Conservation (phyloP, 1,140 invertebrate genomes). For the Drosophila baimaii region DNA sequence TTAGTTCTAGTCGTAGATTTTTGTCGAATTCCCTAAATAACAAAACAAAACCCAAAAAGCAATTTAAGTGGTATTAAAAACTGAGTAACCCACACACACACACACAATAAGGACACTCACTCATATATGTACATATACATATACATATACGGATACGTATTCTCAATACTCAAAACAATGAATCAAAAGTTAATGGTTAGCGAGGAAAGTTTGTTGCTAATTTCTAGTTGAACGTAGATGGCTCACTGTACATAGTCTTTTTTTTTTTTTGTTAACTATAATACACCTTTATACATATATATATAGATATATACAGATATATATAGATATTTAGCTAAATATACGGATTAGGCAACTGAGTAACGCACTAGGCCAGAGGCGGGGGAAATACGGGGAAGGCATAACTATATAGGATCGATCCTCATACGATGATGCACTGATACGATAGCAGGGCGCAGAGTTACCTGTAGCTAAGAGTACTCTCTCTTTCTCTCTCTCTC, state of each 20-base stretch:
- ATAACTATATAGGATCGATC: slow-evolving; percentile 16
- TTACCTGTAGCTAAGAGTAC: slow-evolving; percentile 31
- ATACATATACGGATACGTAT: slow-evolving; percentile 33
- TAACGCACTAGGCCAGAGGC: slow-evolving; percentile 37
- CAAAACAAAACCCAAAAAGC: slow-evolving; percentile 57
- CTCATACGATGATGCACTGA: slow-evolving; percentile 38
- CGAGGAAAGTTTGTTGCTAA: slow-evolving; percentile 54
- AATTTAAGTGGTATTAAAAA: slow-evolving; percentile 77
- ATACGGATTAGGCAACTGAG: slow-evolving; percentile 32
- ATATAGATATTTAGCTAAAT: slow-evolving; percentile 20
- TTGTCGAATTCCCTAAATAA: slow-evolving; percentile 23
- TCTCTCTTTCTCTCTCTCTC: slow-evolving; percentile 1
- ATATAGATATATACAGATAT: slow-evolving; percentile 19
- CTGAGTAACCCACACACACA: slow-evolving; percentile 27
- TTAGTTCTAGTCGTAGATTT: slow-evolving; percentile 65
- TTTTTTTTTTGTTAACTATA: slow-evolving; percentile 26
- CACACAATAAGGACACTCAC: slow-evolving; percentile 22
- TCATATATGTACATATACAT: slow-evolving; percentile 19
- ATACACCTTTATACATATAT: slow-evolving; percentile 9
- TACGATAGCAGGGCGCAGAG: slow-evolving; percentile 29
- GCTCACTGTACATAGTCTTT: slow-evolving; percentile 47
- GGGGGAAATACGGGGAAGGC: slow-evolving; percentile 13
- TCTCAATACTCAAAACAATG: slow-evolving; percentile 30
- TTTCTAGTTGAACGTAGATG: slow-evolving; percentile 45
- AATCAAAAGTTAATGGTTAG: slow-evolving; percentile 51